Percentiles rank a stretch among this genome's conserved stretches.
Evolutionary conservation across 2,797 vertebrate genomes (phyloP).

Genomic region (Echiichthys vipera): DNA sequence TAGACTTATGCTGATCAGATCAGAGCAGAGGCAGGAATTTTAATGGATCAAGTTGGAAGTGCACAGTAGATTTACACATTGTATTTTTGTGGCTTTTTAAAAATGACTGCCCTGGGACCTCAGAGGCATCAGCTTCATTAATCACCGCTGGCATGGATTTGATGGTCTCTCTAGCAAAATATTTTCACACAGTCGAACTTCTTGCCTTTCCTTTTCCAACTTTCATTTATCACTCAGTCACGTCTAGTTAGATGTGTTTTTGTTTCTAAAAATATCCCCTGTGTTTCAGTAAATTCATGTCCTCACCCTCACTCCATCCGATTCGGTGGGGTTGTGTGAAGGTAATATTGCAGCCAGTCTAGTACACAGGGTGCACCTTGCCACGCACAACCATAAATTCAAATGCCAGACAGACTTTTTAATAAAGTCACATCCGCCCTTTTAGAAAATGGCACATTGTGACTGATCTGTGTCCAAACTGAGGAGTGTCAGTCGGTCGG

Average conservation of each 20-base stretch:
- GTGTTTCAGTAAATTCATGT: constrained; percentile 34
- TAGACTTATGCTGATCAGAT: constrained; percentile 73
- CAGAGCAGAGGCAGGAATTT: constrained; percentile 69
- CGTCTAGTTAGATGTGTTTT: constrained; percentile 35
- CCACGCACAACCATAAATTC: constrained; percentile 11
- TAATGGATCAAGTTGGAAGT: constrained; percentile 65
- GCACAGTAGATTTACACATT: constrained; percentile 59
- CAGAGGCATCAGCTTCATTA: constrained; percentile 60
- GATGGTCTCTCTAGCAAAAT: constrained; percentile 26
- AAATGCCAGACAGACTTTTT: constrained; percentile 12
- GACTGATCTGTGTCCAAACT: neutral
- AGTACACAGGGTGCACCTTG: neutral
- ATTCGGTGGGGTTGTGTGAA: constrained; percentile 24
- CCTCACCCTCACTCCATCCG: constrained; percentile 29
- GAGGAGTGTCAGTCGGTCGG: neutral
- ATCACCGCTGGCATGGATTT: constrained; percentile 55
- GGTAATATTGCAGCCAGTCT: constrained; percentile 20
- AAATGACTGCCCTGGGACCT: constrained; percentile 65
- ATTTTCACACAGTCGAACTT: constrained; percentile 65
- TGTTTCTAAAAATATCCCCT: constrained; percentile 52
- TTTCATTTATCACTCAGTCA: constrained; percentile 52
- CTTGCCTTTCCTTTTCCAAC: constrained; percentile 14
- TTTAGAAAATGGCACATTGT: neutral
- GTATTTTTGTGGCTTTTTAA: constrained; percentile 61
- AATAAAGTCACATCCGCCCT: constrained; percentile 1